Base-by-base conservation (phyloP, 2,113 vertebrate species). In the Corythoichthys intestinalis region DNA sequence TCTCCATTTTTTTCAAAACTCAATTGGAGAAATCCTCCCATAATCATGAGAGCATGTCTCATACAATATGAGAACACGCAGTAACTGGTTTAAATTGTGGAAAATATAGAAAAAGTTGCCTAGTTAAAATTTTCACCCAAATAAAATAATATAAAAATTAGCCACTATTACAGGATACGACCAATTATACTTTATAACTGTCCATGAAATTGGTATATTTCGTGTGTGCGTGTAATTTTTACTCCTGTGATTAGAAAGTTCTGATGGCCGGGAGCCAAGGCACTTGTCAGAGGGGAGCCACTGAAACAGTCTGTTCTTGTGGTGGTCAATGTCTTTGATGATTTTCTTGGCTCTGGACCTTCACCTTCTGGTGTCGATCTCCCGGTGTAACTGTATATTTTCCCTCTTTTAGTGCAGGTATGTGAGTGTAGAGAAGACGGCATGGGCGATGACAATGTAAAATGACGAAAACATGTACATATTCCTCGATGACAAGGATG, bases 281-380 rank as follows among this genome's bases (percentile, higher is more conserved):
- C n/a, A 12, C 20, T 6, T 20, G 41, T 46, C 39, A 28, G n/a
- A 62, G 41, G 41, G n/a, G 39, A 46, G 20, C 15, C n/a, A 34
- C 4, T 46, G 11, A 39, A 63, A 47, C 61, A 34, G 17, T 41
- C 61, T 28, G 11, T 47, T 11, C n/a, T 14, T 34, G 17, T n/a
- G 61, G 12, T 63, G 41, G 39, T 44, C 39, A 6, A 28, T 4
- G 41, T 63, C 61, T 63, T 63, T 63, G 61, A 63, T 63, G n/a
- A 63, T 63, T 46, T 46, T 12, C 39, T 47, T 46, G 39, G 61
- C 61, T 63, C 20, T 47, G 41, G 61, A 63, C 20, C 11, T 46
- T 11, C 39, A 63, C 17, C 41, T 12, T 46, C 41, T 47, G 61
- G 61, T 63, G n/a, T 44, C 15, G 15, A 44, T 44, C 7, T 62